Percentiles rank a stretch among this genome's conserved stretches.
phyloP scores from a whole-genome alignment of 2,888 invertebrate species.

The Liposcelis brunnea region DNA sequence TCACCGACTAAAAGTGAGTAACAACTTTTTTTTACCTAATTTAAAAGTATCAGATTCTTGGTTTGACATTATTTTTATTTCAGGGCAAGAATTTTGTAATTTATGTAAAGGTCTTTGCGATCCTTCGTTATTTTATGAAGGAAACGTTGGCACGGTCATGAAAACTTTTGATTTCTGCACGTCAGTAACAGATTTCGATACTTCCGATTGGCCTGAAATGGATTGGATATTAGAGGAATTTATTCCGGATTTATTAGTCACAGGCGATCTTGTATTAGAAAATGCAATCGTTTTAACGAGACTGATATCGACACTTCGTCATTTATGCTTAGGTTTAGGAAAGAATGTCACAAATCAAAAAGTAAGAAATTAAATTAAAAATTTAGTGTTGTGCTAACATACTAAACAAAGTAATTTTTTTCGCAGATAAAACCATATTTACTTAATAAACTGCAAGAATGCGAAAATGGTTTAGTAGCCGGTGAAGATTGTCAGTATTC shows the following conservation, averaged over 20 bases:
- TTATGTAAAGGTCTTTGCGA: constrained; percentile 32
- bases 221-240: constrained; percentile 38
- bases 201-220: constrained; percentile 44
- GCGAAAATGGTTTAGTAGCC: constrained; percentile 14
- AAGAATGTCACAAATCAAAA: constrained; percentile 38
- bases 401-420: neutral
- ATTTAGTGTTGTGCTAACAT: neutral
- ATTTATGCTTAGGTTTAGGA: constrained; percentile 48
- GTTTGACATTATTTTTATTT: too few species aligned
- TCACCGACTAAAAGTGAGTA: constrained; percentile 2
- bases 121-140: constrained; percentile 45
- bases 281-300: neutral
- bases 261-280: neutral
- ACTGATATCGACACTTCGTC: constrained; percentile 36
- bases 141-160: constrained; percentile 35
- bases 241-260: constrained; percentile 36
- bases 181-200: constrained; percentile 38
- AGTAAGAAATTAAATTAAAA: neutral
- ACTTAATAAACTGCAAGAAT: constrained; percentile 33
- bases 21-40: neutral
- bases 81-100: constrained; percentile 30
- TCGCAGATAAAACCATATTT: constrained; percentile 37
- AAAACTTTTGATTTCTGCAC: constrained; percentile 42
- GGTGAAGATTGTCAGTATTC: constrained; percentile 14
- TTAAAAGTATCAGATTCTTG: neutral